Base-by-base conservation (phyloP, 2,888 invertebrate species). In the Taenaris catops region DNA sequence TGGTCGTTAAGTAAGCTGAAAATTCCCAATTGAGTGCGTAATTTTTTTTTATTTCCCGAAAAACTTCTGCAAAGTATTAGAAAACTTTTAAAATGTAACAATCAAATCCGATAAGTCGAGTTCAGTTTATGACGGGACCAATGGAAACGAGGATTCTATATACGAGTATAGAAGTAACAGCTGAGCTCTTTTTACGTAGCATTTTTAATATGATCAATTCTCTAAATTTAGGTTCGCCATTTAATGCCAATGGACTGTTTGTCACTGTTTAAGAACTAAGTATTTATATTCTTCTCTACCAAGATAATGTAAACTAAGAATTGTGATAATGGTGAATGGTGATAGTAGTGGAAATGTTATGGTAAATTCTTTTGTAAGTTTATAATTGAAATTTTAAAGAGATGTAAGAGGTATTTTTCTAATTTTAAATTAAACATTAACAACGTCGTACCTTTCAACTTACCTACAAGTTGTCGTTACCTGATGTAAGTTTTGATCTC, bases 401-500 rank as follows among this genome's bases (percentile, higher is more conserved):
- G 48, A 49, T 50, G 43, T 44, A 46, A 47, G 27, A 48, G 42
- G 47, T 48, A 47, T 48, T 34, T 53, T 53, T 48, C 40, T 46
- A 47, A 49, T 48, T 49, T 41, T 48, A 49, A 33, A 23, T 24
- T 23, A 16, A 35, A 18, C 11, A 9, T 28, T 29, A 20, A 16
- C 16, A 21, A 37, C 25, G 16, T 29, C 35, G 35, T 44, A 36
- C 27, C 37, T 38, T 36, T 38, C 35, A 36, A 44, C 38, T 42
- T 35, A 38, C 43, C 35, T 41, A 48, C 46, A 52, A 47, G 48
- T 63, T 63, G 51, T 65, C 51, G 80, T 80, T 84, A 83, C 83
- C 83, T 84, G 80, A 83, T 71, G 68, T 67, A 78, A 67, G 72
- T 76, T 67, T 71, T 84, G 84, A 84, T 84, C 84, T 84, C 84